Percentiles rank a stretch among this genome's conserved stretches.
Conservation (phyloP, 2,113 vertebrate species). For the Thunnus thynnus region DNA sequence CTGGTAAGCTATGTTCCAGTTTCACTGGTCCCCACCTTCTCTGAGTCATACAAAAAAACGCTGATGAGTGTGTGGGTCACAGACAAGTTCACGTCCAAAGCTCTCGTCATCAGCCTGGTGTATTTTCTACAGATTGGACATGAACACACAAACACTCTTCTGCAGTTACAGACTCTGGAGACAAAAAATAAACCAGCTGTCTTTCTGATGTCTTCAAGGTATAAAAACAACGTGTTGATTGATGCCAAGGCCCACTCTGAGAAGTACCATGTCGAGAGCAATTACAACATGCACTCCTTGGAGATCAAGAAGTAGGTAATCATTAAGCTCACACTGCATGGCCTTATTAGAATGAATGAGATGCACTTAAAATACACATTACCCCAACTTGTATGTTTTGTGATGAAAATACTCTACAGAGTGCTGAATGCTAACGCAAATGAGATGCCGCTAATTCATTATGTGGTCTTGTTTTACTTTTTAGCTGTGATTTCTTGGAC, state of each 20-base stretch:
- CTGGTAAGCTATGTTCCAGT: slow-evolving; percentile 71
- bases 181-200: slow-evolving; percentile 31
- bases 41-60: slow-evolving; percentile 28
- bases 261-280: slow-evolving; percentile 91
- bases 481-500: slow-evolving; percentile 94
- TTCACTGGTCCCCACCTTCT: background rate
- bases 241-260: slow-evolving; percentile 89
- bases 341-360: background rate
- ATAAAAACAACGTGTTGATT: slow-evolving; percentile 98
- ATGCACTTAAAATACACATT: background rate
- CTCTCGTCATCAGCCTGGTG: background rate
- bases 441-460: background rate
- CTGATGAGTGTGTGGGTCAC: slow-evolving; percentile 25
- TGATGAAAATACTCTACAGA: background rate
- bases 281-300: slow-evolving; percentile 96
- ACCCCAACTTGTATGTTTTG: background rate
- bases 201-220: slow-evolving; percentile 85
- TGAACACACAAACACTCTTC: background rate
- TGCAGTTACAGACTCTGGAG: slow-evolving; percentile 27
- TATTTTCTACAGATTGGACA: slow-evolving; percentile 20
- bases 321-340: slow-evolving; percentile 22
- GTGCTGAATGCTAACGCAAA: background rate
- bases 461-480: slow-evolving; percentile 54
- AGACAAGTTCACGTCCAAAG: slow-evolving; percentile 38
- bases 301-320: slow-evolving; percentile 92